Base-by-base conservation (phyloP, 2,888 invertebrate genomes). In the Craniophora ligustri region DNA sequence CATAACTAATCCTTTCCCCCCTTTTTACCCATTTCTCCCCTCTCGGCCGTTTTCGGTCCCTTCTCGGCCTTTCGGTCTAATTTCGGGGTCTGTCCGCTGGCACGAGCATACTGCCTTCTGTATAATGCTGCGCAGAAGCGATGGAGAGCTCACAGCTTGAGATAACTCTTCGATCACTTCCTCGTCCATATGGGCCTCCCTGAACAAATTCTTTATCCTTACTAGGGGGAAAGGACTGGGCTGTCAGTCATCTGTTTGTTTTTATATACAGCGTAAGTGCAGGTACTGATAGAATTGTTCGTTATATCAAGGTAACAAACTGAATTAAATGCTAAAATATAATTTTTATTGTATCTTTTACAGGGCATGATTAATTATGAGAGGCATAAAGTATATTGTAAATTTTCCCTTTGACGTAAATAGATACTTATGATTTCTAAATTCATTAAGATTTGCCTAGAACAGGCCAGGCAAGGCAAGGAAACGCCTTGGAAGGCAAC, bases 81-180 rank as follows among this genome's bases (percentile, higher is more conserved):
- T 14, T 14, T 41, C 45, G 14, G 32, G 15, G 14, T 8, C 11
- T n/a, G 23, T 42, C 32, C 39, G 23, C 59, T 58, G 66, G 34
- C 59, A 65, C 11, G 66, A 49, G n/a, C 59, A 65, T 5, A 61
- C 65, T 19, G 60, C 65, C 58, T 60, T 64, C 48, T 57, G 41
- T 36, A 60, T 41, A 28, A 64, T 38, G 16, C 38, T 38, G 16
- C 41, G 47, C 32, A 60, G 66, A n/a, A 60, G 15, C 10, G 58
- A 49, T n/a, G 61, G 49, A 31, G 60, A 23, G 38, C 38, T 31
- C 28, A 41, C 42, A 8, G 58, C 59, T 35, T 57, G 39, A 15
- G 42, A 23, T 30, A 39, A n/a, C 30, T 49, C 66, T n/a, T 39
- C 14, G 23, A 39, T 49, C 28, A 42, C 19, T 14, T 16, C 34